phyloP scores from a whole-genome alignment of 2,888 invertebrate genomes.

The Salticus scenicus region DNA sequence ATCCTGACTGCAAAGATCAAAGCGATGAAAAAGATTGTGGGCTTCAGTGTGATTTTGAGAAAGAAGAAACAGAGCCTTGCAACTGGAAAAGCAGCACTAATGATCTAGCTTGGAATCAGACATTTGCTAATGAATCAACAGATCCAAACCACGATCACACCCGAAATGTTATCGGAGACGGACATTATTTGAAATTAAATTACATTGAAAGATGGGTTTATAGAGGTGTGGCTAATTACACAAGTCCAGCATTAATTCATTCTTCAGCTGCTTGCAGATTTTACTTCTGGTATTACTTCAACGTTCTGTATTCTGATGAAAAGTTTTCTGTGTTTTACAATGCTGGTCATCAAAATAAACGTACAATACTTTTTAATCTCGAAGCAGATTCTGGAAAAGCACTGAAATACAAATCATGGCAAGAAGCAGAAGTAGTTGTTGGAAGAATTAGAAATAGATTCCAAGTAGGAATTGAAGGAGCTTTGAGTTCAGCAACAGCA shows the following conservation, averaged over 20 bases:
- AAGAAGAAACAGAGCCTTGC: constrained; percentile 45
- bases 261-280: constrained; percentile 56
- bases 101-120: constrained; percentile 33
- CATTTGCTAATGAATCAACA: constrained; percentile 24
- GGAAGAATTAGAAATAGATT: constrained; percentile 55
- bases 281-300: constrained; percentile 62
- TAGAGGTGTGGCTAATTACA: constrained; percentile 20
- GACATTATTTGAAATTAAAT: constrained; percentile 46
- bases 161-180: constrained; percentile 27
- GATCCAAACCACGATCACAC: constrained; percentile 61
- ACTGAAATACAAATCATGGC: constrained; percentile 31
- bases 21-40: constrained; percentile 67
- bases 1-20: constrained; percentile 59
- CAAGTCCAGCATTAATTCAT: constrained; percentile 55
- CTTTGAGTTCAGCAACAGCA: not conserved
- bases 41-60: constrained; percentile 62
- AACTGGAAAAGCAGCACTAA: constrained; percentile 37
- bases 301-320: constrained; percentile 10
- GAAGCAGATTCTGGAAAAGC: constrained; percentile 9
- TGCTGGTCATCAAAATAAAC: constrained; percentile 26
- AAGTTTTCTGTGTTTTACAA: constrained; percentile 37
- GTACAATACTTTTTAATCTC: constrained; percentile 34
- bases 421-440: constrained; percentile 39
- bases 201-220: not conserved
- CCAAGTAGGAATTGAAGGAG: constrained; percentile 35